Evolutionary conservation across 2,888 invertebrate species (phyloP).

Genomic region (Chromoteleia sp.): DNA sequence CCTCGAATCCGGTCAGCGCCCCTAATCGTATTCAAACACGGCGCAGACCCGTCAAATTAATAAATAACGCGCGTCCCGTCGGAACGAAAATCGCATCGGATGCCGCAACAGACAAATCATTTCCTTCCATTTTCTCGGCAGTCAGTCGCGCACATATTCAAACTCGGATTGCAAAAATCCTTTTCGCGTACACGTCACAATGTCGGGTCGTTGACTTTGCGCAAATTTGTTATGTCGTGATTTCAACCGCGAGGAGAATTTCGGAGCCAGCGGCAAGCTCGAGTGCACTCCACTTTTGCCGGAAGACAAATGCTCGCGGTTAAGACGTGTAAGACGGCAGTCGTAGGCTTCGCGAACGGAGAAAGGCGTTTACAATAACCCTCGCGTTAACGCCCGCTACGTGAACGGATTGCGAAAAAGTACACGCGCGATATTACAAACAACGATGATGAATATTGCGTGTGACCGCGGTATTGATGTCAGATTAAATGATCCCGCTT

Average conservation of each 20-base stretch:
- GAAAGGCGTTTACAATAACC: constrained; percentile 53
- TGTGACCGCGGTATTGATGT: too few species aligned
- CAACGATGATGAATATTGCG: constrained; percentile 39
- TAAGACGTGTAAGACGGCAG: constrained; percentile 54
- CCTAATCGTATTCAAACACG: constrained; percentile 46
- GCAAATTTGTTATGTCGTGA: constrained; percentile 63
- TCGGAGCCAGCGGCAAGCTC: constrained; percentile 25
- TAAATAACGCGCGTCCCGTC: constrained; percentile 9
- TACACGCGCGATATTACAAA: constrained; percentile 24
- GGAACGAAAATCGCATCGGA: constrained; percentile 5
- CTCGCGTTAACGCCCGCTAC: constrained; percentile 34
- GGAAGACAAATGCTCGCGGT: constrained; percentile 57
- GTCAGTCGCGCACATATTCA: constrained; percentile 28
- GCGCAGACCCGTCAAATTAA: constrained; percentile 42
- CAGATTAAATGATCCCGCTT: constrained; percentile 21
- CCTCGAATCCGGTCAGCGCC: constrained; percentile 13
- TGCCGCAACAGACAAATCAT: constrained; percentile 6
- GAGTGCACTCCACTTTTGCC: constrained; percentile 26
- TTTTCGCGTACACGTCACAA: constrained; percentile 30
- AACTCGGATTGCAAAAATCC: constrained; percentile 12
- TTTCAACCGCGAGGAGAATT: constrained; percentile 53
- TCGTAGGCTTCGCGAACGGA: constrained; percentile 33
- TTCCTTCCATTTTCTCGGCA: constrained; percentile 12
- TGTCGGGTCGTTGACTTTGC: constrained; percentile 39
- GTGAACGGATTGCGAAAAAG: constrained; percentile 36